Base-by-base conservation (phyloP, 2,888 invertebrate genomes). In the Nomada ruficornis region DNA sequence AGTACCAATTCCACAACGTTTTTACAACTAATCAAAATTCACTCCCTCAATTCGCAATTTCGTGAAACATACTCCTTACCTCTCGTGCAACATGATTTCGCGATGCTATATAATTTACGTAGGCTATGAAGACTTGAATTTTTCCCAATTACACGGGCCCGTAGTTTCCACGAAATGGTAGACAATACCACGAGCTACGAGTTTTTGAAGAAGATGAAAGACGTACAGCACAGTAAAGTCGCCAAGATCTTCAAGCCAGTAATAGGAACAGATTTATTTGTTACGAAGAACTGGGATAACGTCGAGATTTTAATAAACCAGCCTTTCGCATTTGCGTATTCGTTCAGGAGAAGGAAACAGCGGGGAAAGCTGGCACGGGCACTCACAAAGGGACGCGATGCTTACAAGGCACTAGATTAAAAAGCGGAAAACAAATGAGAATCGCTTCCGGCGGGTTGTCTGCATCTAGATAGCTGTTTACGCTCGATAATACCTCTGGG, bases 371-470 rank as follows among this genome's bases (percentile, higher is more conserved):
- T 29, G 71, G 77, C 59, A 63, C 76, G 60, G 77, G 57, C 68
- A 57, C 74, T 84, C 71, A 73, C 80, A 84, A 84, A 87, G 84
- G 60, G 63, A 47, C 72, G 59, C 71, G 63, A 68, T 75, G 85
- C 82, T 80, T 71, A 75, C 71, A 77, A 80, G 68, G 78, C 76
- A 78, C 67, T 77, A 85, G 89, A 90, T 90, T 90, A 87, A 89
- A 86, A 87, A 90, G 87, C 83, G 64, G 83, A 82, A 88, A 89
- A 91, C 89, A 89, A 91, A 92, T 91, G 91, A 90, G 89, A 90
- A 91, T 90, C 74, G 90, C 91, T 91, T 82, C 82, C 83, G 87
- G 90, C 88, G 86, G 83, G 78, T 85, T 81, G 83, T 86, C 83
- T 87, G 89, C 89, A 89, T 89, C 78, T 83, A 86, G 89, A 89